Conservation (phyloP, 1,140 invertebrate species). For the Cepaea nemoralis region DNA sequence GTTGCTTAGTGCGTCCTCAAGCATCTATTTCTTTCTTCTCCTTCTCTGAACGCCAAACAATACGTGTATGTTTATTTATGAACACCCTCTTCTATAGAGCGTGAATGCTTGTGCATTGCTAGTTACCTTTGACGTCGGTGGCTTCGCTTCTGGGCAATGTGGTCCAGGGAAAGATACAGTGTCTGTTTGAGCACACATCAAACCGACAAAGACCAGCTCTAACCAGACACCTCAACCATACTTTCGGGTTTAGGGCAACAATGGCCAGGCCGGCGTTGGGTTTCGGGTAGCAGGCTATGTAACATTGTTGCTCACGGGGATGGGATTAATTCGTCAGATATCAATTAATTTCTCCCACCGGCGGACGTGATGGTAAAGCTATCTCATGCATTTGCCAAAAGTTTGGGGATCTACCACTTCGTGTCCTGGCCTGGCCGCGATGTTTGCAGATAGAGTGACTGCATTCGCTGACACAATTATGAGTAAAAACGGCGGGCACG, state of each 20-base stretch:
- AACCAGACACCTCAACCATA: background rate
- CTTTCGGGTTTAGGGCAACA: slow-evolving; percentile 8
- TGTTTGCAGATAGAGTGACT: slow-evolving; percentile 21
- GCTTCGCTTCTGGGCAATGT: too few species aligned
- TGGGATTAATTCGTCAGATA: slow-evolving; percentile 30
- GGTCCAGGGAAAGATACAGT: background rate
- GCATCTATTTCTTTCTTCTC: too few species aligned
- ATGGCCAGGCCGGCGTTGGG: background rate
- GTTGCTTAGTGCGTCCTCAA: too few species aligned
- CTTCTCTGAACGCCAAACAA: too few species aligned
- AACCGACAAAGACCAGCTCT: background rate
- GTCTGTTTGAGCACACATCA: background rate
- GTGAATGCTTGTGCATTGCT: too few species aligned
- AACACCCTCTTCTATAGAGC: too few species aligned
- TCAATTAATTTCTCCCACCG: slow-evolving; percentile 26
- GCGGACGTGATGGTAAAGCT: slow-evolving; percentile 23
- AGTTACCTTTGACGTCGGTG: too few species aligned
- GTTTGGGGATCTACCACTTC: background rate
- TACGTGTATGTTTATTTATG: too few species aligned
- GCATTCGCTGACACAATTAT: slow-evolving; percentile 20
- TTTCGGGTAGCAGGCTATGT: background rate
- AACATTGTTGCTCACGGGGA: slow-evolving; percentile 10
- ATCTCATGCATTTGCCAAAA: slow-evolving; percentile 33
- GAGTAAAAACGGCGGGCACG: slow-evolving; percentile 13
- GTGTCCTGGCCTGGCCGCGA: background rate